These are phyloP conservation scores for Melanotus villosus DNA, from an alignment of 2,888 invertebrate genomes.

Conservation along the genomic window DNA sequence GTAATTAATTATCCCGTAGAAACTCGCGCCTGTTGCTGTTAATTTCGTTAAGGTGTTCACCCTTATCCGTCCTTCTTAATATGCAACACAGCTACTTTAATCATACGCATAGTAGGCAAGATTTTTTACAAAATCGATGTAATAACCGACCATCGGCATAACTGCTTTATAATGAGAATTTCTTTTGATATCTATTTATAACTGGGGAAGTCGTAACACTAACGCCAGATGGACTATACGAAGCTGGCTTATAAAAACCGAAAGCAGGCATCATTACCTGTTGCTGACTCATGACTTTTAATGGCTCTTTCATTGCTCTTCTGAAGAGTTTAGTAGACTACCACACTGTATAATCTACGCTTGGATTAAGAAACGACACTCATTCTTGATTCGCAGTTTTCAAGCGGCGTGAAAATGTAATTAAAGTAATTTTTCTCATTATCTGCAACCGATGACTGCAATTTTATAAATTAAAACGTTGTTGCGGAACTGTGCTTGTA, in stretches of 20 bases:
- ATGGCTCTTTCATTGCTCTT: conserved; percentile 25
- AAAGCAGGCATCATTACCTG: conserved; percentile 18
- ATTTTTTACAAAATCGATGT: not conserved
- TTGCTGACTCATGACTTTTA: conserved; percentile 35
- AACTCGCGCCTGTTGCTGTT: not conserved
- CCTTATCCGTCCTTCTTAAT: not conserved
- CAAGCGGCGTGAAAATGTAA: no score
- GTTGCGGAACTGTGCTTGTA: no score
- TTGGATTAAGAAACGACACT: no score
- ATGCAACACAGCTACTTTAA: not conserved
- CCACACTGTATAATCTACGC: no score
- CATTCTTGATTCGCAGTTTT: no score
- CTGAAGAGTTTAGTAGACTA: conserved; percentile 2
- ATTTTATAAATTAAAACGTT: no score
- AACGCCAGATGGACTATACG: conserved; percentile 17
- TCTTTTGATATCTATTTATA: conserved; percentile 11
- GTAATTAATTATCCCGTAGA: conserved; percentile 14
- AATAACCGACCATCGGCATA: conserved; percentile 1
- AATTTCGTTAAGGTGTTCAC: not conserved
- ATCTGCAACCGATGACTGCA: no score
- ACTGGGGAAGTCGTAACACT: conserved; percentile 3
- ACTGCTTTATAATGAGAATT: conserved; percentile 2
- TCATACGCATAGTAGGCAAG: not conserved
- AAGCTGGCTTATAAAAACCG: conserved; percentile 12
- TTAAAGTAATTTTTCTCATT: no score